Base-by-base conservation (phyloP, 2,888 invertebrate genomes). In the Dinocampus coccinellae region DNA sequence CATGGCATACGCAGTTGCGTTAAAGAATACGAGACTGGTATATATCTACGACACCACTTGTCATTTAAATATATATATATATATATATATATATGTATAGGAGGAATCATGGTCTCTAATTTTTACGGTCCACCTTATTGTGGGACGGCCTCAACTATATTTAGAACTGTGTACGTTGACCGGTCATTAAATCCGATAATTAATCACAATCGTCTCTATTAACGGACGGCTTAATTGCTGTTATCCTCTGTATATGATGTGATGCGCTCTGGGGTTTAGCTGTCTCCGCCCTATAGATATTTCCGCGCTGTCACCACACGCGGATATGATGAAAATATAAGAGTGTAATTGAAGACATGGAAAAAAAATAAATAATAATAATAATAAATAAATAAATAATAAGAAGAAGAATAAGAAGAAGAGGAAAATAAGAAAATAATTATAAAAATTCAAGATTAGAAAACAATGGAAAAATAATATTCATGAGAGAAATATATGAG, bases 201-300 rank as follows among this genome's bases (percentile, higher is more conserved):
- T 86, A 85, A 86, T 86, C 84, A 85, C 85, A 85, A 85, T 86
- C 83, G 83, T 86, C 82, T 85, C 81, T 83, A 86, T 86, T 85
- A 86, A 85, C 84, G 84, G 83, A 81, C 77, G 82, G 81, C 80
- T 86, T 86, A 85, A 86, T 85, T 86, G 85, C 84, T 85, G 85
- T 86, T 86, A 85, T 86, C 84, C 85, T 81, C 61, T 20, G 20
- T 26, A 9, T 36, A 29, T 47, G 42, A 29, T 80, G 79, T 77
- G 75, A 77, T 73, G 79, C 76, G 77, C 76, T 79, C 79, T 78
- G 47, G 63, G 34, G 20, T 24, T 61, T 39, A 22, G 24, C 13
- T 29, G 34, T 58, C 36, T 58, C 66, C 62, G 64, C 58, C 66
- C 29, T 29, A 20, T 70, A 67, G 60, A 16, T 60, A 58, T 62